Evolutionary conservation across 2,888 invertebrate genomes (phyloP), one percentile per base, ranked within the genome.

Genomic region (Catocala sponsa): DNA sequence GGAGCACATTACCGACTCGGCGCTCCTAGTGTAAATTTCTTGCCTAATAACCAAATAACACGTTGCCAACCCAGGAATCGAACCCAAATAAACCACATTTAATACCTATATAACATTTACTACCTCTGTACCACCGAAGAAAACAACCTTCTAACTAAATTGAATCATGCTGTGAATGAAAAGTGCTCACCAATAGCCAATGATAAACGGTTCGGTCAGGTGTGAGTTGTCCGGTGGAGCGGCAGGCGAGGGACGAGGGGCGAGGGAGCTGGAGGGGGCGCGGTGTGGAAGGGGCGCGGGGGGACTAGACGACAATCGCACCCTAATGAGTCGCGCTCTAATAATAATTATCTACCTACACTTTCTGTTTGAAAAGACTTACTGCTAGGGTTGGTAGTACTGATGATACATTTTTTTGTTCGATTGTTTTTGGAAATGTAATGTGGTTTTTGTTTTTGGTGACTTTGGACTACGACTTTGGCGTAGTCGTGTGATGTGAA

Each of bases 281-380:
- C 9, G 25, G 33, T 32, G 52, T 9, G 53, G 65, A 57, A 41
- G 60, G 54, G 59, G 63, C 59, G 62, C 61, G 62, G 68, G 63
- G 72, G 68, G 63, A 55, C 64, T 70, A 76, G 80, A 86, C 86
- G 89, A 93, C 94, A 94, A 94, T 94, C 92, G 94, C 72, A 81
- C 84, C 87, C 92, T 94, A 94, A 94, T 94, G 93, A 94, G 92
- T 87, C 90, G 80, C 81, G 82, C 84, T 89, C 90, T 90, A 90
- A 91, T 93, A 90, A 93, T 93, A 90, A 94, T 94, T 94, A 94
- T 91, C 93, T 88, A 90, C 87, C 92, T 91, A 92, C 91, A 93
- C 92, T 94, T 91, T 93, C 90, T 90, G 89, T 84, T 86, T 83
- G 84, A 88, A 25, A 82, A 85, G 82, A 82, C 84, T 86, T 83